Evolutionary conservation across 1,140 invertebrate species (phyloP).

Genomic region (Vanessa tameamea): DNA sequence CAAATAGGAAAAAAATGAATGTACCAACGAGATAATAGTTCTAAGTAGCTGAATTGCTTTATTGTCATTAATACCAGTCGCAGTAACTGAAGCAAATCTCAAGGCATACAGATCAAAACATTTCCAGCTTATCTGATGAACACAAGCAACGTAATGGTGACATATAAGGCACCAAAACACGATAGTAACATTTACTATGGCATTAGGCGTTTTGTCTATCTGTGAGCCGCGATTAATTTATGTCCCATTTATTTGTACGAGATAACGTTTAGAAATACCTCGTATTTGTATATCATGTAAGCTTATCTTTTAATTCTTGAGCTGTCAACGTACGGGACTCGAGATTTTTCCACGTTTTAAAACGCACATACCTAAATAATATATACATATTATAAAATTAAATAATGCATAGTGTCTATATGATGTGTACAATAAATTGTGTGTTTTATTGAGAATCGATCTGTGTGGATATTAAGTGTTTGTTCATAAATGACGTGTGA

Average conservation of each 20-base stretch:
- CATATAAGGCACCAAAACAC: constrained; percentile 56
- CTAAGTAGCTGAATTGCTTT: constrained; percentile 27
- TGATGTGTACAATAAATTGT: too few relatives aligned
- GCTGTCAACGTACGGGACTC: constrained; percentile 57
- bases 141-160: constrained; percentile 52
- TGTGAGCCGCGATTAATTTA: constrained; percentile 73
- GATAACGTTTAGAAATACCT: constrained; percentile 72
- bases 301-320: constrained; percentile 79
- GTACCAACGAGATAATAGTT: background rate
- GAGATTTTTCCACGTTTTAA: constrained; percentile 52
- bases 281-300: constrained; percentile 68
- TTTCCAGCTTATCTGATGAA: constrained; percentile 48
- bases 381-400: background rate
- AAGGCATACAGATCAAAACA: constrained; percentile 41
- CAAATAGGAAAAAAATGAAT: background rate
- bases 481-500: too few relatives aligned
- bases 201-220: constrained; percentile 74
- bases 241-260: constrained; percentile 71
- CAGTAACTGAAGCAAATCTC: constrained; percentile 35
- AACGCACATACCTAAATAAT: background rate
- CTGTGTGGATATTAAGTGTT: too few relatives aligned
- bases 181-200: constrained; percentile 75
- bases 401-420: too few relatives aligned
- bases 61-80: constrained; percentile 28
- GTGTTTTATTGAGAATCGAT: too few relatives aligned